Base-by-base conservation (phyloP, 2,888 invertebrate species). In the Catocala sponsa region DNA sequence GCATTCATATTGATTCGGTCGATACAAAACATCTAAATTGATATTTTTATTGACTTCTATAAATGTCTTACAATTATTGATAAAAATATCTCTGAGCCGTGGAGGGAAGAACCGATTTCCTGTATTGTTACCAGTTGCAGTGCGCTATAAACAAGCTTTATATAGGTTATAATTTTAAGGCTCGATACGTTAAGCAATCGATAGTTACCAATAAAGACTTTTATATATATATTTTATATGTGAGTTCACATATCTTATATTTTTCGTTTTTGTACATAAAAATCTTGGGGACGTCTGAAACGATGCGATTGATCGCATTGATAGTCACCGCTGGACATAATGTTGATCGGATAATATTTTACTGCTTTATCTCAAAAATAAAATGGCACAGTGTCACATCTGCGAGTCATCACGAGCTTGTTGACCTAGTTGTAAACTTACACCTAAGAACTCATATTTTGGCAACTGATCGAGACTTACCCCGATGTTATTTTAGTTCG, bases 61-160 rank as follows among this genome's bases (percentile, higher is more conserved):
- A 48, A 15, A 47, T 54, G 10, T 25, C 49, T 43, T 44, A 38
- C 25, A 56, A 35, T 60, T 56, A 61, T 55, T 43, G 48, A 10
- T 46, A 48, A 48, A 42, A 15, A 51, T n/a, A 12, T 15, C 2
- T 5, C 1, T 49, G 13, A 33, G 47, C 2, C n/a, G 15, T 33
- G n/a, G 5, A 35, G 32, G 12, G 44, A 25, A 41, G 15, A 47
- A 52, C 41, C 32, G 38, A 52, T 52, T 38, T 52, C 32, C 32
- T 58, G 13, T 41, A 52, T 13, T 52, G 12, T 49, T 48, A 33
- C 15, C 11, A 47, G 53, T 58, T 67, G 53, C 48, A 62, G 62
- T 65, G 70, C 70, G 70, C 57, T 52, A 64, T 54, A 63, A 62
- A 47, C 60, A 76, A 72, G 74, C 77, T 74, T 76, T 74, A 74